Base-by-base conservation (phyloP, 53 echinoderm and acorn worm genomes). In the Glandiceps talaboti region DNA sequence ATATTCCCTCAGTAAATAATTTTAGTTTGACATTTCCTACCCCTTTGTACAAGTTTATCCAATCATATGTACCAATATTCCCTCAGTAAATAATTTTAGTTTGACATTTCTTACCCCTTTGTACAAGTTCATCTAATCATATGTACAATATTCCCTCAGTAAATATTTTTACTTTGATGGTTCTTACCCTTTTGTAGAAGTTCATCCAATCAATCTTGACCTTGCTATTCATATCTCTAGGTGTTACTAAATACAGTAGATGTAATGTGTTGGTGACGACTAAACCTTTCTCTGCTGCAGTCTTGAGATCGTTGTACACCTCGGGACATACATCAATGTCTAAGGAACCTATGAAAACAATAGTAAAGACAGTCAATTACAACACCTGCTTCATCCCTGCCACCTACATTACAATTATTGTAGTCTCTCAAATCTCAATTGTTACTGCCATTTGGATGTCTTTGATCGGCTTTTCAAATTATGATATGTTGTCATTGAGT, bases 181-280 rank as follows among this genome's bases (percentile, higher is more conserved):
- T 14, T 74, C 84, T 0, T 76, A 91, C 94, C 89, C 88, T 85
- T 82, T 86, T 91, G 84, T 92, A 83, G 73, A 89, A 94, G 75
- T 91, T 91, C 74, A 82, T 74, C 94, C 94, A 94, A 82, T 91
- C 85, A 0, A 91, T 92, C 75, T 85, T 82, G 83, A 86, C 78
- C 14, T 27, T 83, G 78, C 86, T 78, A 25, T 84, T 87, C 73
- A 77, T 88, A 31, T 94, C 94, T 64, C 92, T 90, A 25, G 94
- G 94, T 1, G 94, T 94, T 30, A 94, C 94, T 27, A 94, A 85
- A 86, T 84, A 94, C 27, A 94, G 77, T 1, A 94, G 88, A 73
- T 94, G 94, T 45, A 94, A 87, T 27, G 86, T 79, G 75, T 92
- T 90, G 27, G 94, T 88, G 26, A 94, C 32, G 27, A 94, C 88